These are phyloP conservation scores for Lepidonotus clava DNA, from an alignment of 2,888 invertebrate species.

Conservation along the genomic window DNA sequence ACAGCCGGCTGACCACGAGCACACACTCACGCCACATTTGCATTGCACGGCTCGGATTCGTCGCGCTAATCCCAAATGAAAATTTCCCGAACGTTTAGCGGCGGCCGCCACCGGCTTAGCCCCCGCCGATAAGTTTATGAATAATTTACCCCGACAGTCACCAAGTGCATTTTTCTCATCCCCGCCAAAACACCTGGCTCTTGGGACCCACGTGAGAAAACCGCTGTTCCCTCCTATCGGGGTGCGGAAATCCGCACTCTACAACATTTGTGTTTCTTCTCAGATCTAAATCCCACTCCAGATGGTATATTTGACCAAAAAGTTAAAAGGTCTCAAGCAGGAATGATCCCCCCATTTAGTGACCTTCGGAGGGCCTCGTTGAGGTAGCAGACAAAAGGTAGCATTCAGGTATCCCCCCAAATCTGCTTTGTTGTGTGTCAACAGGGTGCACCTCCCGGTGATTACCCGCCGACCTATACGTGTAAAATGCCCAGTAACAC, in stretches of 20 bases:
- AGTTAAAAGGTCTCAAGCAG: not conserved
- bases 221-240: not conserved
- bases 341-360: not conserved
- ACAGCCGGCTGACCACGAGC: constrained; percentile 40
- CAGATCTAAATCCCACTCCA: constrained; percentile 49
- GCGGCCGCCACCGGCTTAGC: not conserved
- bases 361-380: not conserved
- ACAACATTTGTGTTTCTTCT: constrained; percentile 51
- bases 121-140: constrained; percentile 22
- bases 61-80: constrained; percentile 47
- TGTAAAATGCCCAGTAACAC: too few relatives aligned
- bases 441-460: too few relatives aligned
- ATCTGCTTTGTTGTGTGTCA: not conserved
- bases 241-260: constrained; percentile 5
- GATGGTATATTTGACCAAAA: constrained; percentile 28
- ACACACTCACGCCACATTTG: constrained; percentile 43
- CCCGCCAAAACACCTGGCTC: not conserved
- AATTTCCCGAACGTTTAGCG: constrained; percentile 5
- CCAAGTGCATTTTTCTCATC: not conserved
- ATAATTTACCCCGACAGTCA: constrained; percentile 12
- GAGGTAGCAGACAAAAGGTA: not conserved
- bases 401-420: not conserved
- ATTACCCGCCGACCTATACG: too few relatives aligned
- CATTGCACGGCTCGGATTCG: constrained; percentile 21
- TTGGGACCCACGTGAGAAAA: constrained; percentile 26